phyloP scores from a whole-genome alignment of 1,140 invertebrate genomes.

The Uloborus diversus region DNA sequence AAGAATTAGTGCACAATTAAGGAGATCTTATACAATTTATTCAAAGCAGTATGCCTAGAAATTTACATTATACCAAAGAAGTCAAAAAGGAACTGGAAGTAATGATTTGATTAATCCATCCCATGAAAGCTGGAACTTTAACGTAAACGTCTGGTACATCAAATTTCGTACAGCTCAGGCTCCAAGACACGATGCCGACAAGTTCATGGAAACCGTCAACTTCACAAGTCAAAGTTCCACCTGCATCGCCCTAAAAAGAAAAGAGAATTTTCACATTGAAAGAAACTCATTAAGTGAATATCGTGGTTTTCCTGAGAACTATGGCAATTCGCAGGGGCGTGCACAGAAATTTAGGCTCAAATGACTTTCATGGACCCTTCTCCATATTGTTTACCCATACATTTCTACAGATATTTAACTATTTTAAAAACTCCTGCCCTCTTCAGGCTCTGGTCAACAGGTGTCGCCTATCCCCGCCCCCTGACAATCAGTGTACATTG shows the following conservation, averaged over 20 bases:
- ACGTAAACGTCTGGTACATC: slow-evolving; percentile 93
- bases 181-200: slow-evolving; percentile 88
- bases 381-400: no score
- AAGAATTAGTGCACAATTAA: no score
- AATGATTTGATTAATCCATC: slow-evolving; percentile 95
- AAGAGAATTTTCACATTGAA: neutral
- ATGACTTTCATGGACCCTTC: no score
- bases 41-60: no score
- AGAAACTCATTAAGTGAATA: no score
- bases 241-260: slow-evolving; percentile 81
- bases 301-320: no score
- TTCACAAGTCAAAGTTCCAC: slow-evolving; percentile 88
- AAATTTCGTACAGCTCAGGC: slow-evolving; percentile 85
- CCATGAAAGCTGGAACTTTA: slow-evolving; percentile 90
- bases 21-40: no score
- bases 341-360: no score
- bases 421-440: neutral
- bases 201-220: slow-evolving; percentile 91
- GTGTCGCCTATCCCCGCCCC: no score
- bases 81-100: slow-evolving; percentile 46
- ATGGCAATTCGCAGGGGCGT: no score
- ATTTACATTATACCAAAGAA: no score
- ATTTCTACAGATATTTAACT: neutral
- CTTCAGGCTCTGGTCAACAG: neutral
- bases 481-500: no score